Base-by-base conservation (phyloP, 2,888 invertebrate species). In the Oligia fasciuncula region DNA sequence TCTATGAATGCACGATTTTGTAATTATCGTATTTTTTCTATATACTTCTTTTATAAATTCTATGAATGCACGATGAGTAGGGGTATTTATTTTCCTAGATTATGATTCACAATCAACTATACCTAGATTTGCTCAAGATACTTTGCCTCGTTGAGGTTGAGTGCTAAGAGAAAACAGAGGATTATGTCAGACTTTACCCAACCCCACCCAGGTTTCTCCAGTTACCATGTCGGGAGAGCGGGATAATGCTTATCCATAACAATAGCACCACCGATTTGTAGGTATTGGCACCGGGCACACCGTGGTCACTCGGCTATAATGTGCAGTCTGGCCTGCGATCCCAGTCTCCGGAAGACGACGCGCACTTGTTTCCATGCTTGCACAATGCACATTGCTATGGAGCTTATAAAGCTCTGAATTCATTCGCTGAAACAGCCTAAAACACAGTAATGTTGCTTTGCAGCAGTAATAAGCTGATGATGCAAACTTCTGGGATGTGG, bases 11-110 rank as follows among this genome's bases (percentile, higher is more conserved):
- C 81, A 85, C 81, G 85, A 73, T 83, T 74, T 23, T 74, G 72
- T 87, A 87, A 87, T 84, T 81, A 77, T 81, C 54, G n/a, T 63
- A 60, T 68, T 84, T 83, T 77, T 63, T 72, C 29, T 29, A 29
- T 29, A 13, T 71, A 75, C 73, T 88, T 88, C 86, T 86, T 88
- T 65, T 73, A 79, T 66, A 67, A 62, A 69, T 77, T 63, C 60
- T 57, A 51, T 57, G 23, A 70, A 51, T 72, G 35, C 81, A 85
- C 81, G 85, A 73, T 78, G 17, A 51, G 49, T 49, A 14, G n/a
- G 46, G 29, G 40, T 23, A n/a, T 40, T 54, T n/a, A 54, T 70
- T 40, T 9, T 35, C 23, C 40, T 1, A 54, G 46, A 5, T 14
- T 14, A 76, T 76, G 62, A 76, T 62, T 73, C 72, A 76, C 0